phyloP scores from a whole-genome alignment of 2,888 invertebrate genomes.

The Trisateles emortualis region DNA sequence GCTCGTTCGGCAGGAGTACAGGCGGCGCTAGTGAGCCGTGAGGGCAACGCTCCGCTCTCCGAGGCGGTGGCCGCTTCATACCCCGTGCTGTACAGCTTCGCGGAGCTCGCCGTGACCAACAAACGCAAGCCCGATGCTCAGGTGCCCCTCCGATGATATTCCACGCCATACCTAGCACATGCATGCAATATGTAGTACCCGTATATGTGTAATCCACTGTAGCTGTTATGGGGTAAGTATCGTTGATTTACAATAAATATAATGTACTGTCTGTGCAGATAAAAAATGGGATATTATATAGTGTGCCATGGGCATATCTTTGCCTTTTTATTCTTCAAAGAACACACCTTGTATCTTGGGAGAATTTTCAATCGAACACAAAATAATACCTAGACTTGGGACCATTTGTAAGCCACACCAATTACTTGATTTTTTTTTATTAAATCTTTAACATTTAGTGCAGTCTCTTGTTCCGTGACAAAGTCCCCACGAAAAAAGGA shows the following conservation, averaged over 20 bases:
- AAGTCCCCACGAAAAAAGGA: too few species aligned
- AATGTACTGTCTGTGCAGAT: too few species aligned
- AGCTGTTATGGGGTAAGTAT: conserved; percentile 22
- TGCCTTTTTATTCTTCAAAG: too few species aligned
- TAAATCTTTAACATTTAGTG: too few species aligned
- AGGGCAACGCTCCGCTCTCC: conserved; percentile 92
- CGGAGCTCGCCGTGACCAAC: conserved; percentile 82
- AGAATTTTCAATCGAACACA: too few species aligned
- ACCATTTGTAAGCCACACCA: too few species aligned
- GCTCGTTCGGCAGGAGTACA: conserved; percentile 91
- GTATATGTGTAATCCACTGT: conserved; percentile 39
- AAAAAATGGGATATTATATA: too few species aligned
- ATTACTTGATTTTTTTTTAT: too few species aligned
- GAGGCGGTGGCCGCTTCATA: conserved; percentile 84
- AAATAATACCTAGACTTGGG: too few species aligned
- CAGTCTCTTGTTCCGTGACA: too few species aligned
- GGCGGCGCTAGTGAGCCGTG: conserved; percentile 90
- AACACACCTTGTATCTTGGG: too few species aligned
- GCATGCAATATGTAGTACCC: conserved; percentile 63
- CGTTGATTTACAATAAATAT: neutral
- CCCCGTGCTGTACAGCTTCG: conserved; percentile 88
- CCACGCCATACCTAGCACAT: conserved; percentile 43
- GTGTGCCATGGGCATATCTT: too few species aligned
- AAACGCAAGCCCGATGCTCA: conserved; percentile 80
- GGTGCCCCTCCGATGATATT: conserved; percentile 64